Evolutionary conservation across 92 coral and sea anemone species (phyloP), one percentile per base, ranked within the genome.

Genomic region (Micromussa lordhowensis): DNA sequence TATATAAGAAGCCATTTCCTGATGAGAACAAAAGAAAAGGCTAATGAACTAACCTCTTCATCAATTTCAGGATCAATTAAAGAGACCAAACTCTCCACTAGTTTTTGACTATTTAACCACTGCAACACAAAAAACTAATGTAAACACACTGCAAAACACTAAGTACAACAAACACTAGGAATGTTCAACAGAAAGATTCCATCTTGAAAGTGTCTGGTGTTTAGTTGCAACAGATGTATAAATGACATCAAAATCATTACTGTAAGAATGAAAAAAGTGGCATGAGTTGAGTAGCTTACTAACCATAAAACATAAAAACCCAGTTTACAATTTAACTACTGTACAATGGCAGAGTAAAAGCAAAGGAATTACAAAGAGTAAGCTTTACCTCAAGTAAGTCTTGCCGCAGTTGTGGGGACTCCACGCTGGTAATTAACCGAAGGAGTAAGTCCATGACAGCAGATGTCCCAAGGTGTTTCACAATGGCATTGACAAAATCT

Each of bases 361-460:
- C 9, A 0, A n/a, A 22, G 70, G 5, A 38, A 66, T 17, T 30
- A 55, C 19, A 24, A 34, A 75, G 4, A 30, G 5, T 10, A 4
- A 73, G 34, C 78, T 49, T 63, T 83, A 98, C 99, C 94, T 96
- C 96, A 35, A 98, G 91, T 58, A 98, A 81, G 77, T 97, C 99
- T 82, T 83, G 93, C 84, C 99, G 92, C 14, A 93, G 94, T 79
- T 97, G 98, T 24, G 93, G 96, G 1, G 96, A 93, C 82, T 97
- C 99, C 34, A 96, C 99, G 87, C 95, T 96, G 63, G 98, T 97
- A 48, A 96, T 93, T 68, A 97, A 91, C 40, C 98, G 90, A 26
- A 97, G 92, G 28, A 97, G 91, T 29, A 97, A 90, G 79, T 97
- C 99, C 99, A 97, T 97, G 7, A 97, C 95, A 26, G 99, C 99